Evolutionary conservation across 2,797 vertebrate genomes (phyloP).

Genomic region (Limnodromus scolopaceus): DNA sequence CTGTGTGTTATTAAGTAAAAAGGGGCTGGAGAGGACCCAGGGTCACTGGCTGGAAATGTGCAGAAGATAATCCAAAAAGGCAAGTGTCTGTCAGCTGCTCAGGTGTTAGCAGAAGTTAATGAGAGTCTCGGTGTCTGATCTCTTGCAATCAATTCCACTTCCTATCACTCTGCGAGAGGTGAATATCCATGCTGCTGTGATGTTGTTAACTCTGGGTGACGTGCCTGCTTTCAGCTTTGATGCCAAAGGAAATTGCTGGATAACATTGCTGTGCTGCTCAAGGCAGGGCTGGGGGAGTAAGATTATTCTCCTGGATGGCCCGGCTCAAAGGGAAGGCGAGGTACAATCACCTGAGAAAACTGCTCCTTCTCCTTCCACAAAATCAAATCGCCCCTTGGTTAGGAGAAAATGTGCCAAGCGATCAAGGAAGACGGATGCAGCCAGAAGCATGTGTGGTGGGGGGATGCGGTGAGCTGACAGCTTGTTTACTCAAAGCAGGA

Average conservation of each 20-base stretch:
- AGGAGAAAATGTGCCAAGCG: background rate
- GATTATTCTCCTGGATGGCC: background rate
- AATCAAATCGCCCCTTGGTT: background rate
- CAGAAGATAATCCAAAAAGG: background rate
- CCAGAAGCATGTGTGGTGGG: background rate
- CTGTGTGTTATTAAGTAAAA: background rate
- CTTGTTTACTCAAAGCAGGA: background rate
- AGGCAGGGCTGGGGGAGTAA: background rate
- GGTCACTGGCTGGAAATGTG: background rate
- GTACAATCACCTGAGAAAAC: background rate
- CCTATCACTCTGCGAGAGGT: background rate
- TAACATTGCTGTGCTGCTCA: background rate
- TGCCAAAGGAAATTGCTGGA: background rate
- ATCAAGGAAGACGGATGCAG: background rate
- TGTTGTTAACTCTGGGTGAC: background rate
- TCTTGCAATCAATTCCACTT: background rate
- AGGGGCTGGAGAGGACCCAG: background rate
- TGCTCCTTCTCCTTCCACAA: background rate
- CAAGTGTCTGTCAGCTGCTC: background rate
- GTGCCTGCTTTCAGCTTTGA: background rate
- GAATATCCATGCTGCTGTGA: background rate
- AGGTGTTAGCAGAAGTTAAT: conserved; percentile 4
- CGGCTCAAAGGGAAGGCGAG: background rate
- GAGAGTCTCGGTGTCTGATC: background rate
- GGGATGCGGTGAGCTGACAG: accelerated